Evolutionary conservation across 1,140 invertebrate genomes (phyloP).

Genomic region (Chelonus insularis): DNA sequence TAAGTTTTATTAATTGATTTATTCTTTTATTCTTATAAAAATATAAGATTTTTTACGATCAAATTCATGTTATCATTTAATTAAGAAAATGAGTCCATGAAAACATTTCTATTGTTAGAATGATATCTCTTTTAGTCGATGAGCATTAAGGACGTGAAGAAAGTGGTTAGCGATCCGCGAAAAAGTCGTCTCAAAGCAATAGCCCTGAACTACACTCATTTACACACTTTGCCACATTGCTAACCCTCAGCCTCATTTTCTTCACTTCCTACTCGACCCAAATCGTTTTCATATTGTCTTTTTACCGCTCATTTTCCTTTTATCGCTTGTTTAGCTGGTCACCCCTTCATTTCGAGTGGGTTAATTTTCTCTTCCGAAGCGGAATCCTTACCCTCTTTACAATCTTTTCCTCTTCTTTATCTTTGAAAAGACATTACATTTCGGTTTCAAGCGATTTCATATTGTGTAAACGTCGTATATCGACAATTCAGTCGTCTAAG

Average conservation of each 20-base stretch:
- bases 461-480: too few species aligned
- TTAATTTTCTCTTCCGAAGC: conserved; percentile 41
- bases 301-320: conserved; percentile 61
- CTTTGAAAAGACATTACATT: conserved; percentile 13
- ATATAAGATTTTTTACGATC: neutral
- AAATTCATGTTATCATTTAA: conserved; percentile 1
- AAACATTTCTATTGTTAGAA: too few species aligned
- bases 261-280: conserved; percentile 39
- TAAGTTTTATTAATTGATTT: too few species aligned
- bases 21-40: too few species aligned
- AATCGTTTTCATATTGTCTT: conserved; percentile 61
- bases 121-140: too few species aligned
- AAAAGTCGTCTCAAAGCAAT: conserved; percentile 48
- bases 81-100: neutral
- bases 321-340: conserved; percentile 56
- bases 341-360: conserved; percentile 41
- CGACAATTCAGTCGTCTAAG: neutral
- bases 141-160: neutral
- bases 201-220: conserved; percentile 57
- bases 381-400: neutral
- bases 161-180: conserved; percentile 39
- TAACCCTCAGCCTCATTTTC: conserved; percentile 30
- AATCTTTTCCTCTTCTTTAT: neutral
- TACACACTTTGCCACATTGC: conserved; percentile 48
- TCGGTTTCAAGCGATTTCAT: conserved; percentile 8